Evolutionary conservation across 37 sponge, comb jelly and placozoan genomes (phyloP).

Genomic region (Chondrosia reniformis): DNA sequence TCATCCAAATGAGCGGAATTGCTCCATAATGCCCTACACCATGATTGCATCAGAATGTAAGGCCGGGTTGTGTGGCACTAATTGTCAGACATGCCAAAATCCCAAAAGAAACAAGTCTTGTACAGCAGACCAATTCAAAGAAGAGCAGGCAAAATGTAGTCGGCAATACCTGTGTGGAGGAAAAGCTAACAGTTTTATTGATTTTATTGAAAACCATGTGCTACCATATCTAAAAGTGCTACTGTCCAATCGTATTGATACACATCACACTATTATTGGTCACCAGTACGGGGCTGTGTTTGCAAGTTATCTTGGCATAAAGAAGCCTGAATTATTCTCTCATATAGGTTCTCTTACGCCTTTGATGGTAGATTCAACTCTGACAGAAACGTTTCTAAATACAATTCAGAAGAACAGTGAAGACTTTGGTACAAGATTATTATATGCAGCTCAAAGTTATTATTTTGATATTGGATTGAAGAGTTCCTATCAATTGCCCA

Average conservation of each 20-base stretch:
- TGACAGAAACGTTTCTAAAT: background rate
- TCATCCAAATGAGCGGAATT: background rate
- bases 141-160: conserved; percentile 19
- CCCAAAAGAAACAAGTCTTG: conserved; percentile 28
- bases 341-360: conserved; percentile 68
- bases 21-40: background rate
- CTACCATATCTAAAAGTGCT: conserved; percentile 16
- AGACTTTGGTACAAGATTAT: background rate
- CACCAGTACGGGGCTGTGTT: conserved; percentile 44
- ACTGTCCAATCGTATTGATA: conserved; percentile 33
- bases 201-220: conserved; percentile 36
- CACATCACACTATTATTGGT: conserved; percentile 50
- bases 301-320: conserved; percentile 64
- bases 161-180: conserved; percentile 5
- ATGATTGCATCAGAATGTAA: background rate
- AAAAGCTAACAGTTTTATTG: conserved; percentile 30
- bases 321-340: conserved; percentile 35
- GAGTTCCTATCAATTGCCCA: background rate
- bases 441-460: background rate
- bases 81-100: conserved; percentile 55
- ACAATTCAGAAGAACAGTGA: background rate
- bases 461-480: conserved; percentile 8
- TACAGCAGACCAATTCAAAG: conserved; percentile 24
- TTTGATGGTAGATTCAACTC: conserved; percentile 16
- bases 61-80: background rate